Conservation (phyloP, 2,113 vertebrate genomes). For the Buteo buteo region DNA sequence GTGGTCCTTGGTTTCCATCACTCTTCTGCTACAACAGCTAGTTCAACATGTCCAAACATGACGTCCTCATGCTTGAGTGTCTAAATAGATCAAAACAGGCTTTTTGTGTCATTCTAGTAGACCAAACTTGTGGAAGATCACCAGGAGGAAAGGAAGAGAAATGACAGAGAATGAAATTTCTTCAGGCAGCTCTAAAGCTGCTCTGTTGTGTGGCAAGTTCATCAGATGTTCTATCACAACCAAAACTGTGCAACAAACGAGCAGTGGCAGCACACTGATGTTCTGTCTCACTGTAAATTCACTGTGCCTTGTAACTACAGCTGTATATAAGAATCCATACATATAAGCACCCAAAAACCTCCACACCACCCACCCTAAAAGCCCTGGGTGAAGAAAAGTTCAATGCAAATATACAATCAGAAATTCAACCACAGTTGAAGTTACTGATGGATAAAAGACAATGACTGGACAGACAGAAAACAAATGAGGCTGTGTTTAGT, state of each 20-base stretch:
- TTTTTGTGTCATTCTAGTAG: background rate
- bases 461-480: background rate
- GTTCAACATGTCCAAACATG: background rate
- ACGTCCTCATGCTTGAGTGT: background rate
- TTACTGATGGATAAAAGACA: background rate
- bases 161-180: background rate
- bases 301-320: background rate
- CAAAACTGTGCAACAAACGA: background rate
- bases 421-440: background rate
- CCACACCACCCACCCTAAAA: background rate
- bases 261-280: background rate
- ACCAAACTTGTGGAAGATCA: background rate
- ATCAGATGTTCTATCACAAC: background rate
- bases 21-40: background rate
- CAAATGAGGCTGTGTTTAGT: background rate
- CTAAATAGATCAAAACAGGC: background rate
- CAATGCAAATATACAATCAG: background rate
- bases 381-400: background rate
- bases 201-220: background rate
- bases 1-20: background rate
- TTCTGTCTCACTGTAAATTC: background rate
- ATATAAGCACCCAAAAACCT: no score
- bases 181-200: background rate
- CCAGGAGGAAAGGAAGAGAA: background rate
- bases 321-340: background rate